Evolutionary conservation across 1,140 invertebrate genomes (phyloP).

Genomic region (Achatina immaculata): DNA sequence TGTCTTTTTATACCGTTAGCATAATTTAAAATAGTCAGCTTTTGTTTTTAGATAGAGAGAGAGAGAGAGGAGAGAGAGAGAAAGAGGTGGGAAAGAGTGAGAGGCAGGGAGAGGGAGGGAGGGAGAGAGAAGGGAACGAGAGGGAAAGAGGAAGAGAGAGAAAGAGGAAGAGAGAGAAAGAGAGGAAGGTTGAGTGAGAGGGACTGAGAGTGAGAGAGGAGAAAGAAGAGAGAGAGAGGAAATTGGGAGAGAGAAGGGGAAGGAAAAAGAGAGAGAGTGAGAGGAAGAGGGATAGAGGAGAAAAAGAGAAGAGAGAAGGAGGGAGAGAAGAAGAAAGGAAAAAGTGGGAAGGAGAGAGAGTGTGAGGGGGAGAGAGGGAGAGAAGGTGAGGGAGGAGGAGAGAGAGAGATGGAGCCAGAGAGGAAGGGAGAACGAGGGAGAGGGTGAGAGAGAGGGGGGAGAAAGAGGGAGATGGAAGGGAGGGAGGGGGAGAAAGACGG

Average conservation of each 20-base stretch:
- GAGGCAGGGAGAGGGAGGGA: slow-evolving; percentile 25
- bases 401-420: slow-evolving; percentile 44
- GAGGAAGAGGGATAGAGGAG: slow-evolving; percentile 29
- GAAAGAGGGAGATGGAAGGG: slow-evolving; percentile 58
- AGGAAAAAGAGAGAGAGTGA: not conserved
- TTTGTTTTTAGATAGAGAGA: not conserved
- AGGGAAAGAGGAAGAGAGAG: slow-evolving; percentile 52
- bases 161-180: not conserved
- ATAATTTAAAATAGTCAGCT: not conserved
- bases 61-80: not conserved
- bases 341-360: slow-evolving; percentile 31
- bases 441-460: slow-evolving; percentile 58
- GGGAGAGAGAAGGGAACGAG: slow-evolving; percentile 49
- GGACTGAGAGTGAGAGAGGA: slow-evolving; percentile 25
- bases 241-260: slow-evolving; percentile 45
- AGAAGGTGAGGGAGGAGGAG: slow-evolving; percentile 41
- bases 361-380: slow-evolving; percentile 38
- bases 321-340: not conserved
- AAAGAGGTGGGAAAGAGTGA: slow-evolving; percentile 11
- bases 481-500: slow-evolving; percentile 49
- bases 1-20: slow-evolving; percentile 4
- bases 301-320: slow-evolving; percentile 16
- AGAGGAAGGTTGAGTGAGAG: slow-evolving; percentile 34
- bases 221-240: slow-evolving; percentile 73
- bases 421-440: slow-evolving; percentile 48